Evolutionary conservation across 2,113 vertebrate species (phyloP), one percentile per base, ranked within the genome.

Genomic region (Galemys pyrenaicus): DNA sequence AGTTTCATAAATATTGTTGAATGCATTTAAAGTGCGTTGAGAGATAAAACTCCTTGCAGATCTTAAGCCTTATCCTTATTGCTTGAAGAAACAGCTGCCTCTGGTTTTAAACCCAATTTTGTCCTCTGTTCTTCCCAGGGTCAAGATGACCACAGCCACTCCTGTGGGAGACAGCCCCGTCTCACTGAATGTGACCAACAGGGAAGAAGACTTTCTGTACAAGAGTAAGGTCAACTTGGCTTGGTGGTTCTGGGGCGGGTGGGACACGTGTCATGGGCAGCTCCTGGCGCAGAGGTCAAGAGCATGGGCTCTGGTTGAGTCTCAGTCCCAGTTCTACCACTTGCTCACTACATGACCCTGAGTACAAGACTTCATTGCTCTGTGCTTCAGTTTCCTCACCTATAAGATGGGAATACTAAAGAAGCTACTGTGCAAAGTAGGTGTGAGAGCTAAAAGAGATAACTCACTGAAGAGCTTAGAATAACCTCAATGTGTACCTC

Each of bases 141-240:
- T 46, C 97, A 54, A 97, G 97, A 98, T 98, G 98, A 98, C 98
- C 78, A 98, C 98, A 0, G 97, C 97, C 9, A 4, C 83, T 0
- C 96, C 98, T 0, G 22, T 92, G 60, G 54, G 87, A 71, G 96
- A 78, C 0, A 79, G 94, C 9, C 92, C 97, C 19, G 92, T 97
- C 95, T 95, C 92, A 0, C 2, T 64, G 24, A 98, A 98, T 3
- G 81, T 92, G 94, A 98, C 98, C 94, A 96, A 96, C 0, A 96
- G 97, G 79, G 97, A 97, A 77, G 98, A 98, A 88, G 98, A 98
- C 90, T 96, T 83, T 32, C 98, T 98, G n/a, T 98, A 98, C 87
- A 98, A 98, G 89, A 98, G 98, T 98, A 98, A 98, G 98, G 37
- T 56, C 37, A 12, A 11, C 37, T 5, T 81, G 75, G 44, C 39